Evolutionary conservation across 2,113 vertebrate species (phyloP), one percentile per base, ranked within the genome.

Genomic region (Nerophis ophidion): DNA sequence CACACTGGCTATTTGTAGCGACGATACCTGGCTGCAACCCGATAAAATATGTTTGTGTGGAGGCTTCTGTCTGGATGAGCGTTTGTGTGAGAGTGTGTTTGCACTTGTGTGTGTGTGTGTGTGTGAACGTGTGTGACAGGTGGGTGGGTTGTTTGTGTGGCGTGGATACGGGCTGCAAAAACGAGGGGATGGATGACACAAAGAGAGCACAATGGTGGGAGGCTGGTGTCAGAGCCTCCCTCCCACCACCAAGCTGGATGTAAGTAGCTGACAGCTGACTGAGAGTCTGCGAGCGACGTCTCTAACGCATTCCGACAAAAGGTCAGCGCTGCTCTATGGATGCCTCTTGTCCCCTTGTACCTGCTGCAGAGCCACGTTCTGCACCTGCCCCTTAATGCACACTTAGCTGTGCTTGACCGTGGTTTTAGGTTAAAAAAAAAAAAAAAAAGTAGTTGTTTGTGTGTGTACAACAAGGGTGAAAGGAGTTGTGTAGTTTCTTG

Each of bases 231-330:
- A 84, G 71, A 82, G 82, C 85, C 81, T 66, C 7, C 79, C 81
- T 82, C 89, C 87, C 84, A 89, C 86, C 75, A 80, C 72, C 86
- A 86, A 85, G 82, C 86, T 88, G 86, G 75, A 80, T 86, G 86
- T 82, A 83, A 56, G 86, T 83, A 90, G 87, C 84, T 89, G 82
- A 80, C 89, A 89, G 88, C 84, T 87, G 87, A 80, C 81, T 82
- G 87, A 87, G 86, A 90, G 81, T 84, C 84, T 85, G 81, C 84
- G 83, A 83, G 69, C 82, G 74, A 57, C 75, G 76, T 68, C 77
- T 83, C 78, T 77, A 74, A 74, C 81, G 86, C 76, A 82, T 76
- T 64, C 66, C 79, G 81, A 81, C 75, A 74, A 88, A 87, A 86
- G 85, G 81, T 85, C 82, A 86, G 68, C 79, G 79, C 84, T 84